Percentiles rank a stretch among this genome's conserved stretches.
These are phyloP conservation scores for Erinaceus europaeus DNA, from an alignment of 2,113 vertebrate genomes.

Conservation along the genomic window DNA sequence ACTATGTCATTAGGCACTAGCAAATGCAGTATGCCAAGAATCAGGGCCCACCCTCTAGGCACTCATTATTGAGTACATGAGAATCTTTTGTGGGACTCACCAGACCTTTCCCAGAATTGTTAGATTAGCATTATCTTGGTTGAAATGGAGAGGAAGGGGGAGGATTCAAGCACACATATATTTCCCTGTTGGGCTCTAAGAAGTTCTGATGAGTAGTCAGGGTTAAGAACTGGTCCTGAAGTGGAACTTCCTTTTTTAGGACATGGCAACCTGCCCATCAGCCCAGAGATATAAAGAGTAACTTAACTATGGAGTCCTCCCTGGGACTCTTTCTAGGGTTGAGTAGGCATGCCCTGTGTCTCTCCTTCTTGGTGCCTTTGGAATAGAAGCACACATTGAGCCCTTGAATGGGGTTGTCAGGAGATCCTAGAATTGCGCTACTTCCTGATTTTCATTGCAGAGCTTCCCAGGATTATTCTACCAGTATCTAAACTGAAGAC, in stretches of 20 bases:
- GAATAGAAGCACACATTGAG: background rate
- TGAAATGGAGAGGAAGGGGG: background rate
- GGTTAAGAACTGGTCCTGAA: background rate
- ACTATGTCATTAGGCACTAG: background rate
- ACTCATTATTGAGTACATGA: background rate
- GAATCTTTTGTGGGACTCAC: background rate
- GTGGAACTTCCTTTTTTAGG: background rate
- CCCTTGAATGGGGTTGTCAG: background rate
- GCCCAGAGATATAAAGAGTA: background rate
- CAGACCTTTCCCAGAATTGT: background rate
- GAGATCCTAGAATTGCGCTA: background rate
- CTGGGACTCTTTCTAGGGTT: background rate
- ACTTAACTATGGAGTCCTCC: background rate
- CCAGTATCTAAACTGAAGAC: slow-evolving; percentile 56
- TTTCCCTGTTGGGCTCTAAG: background rate
- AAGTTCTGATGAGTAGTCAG: background rate
- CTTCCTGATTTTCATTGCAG: slow-evolving; percentile 62
- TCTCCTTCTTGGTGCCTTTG: background rate
- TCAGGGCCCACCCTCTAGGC: background rate
- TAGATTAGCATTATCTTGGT: background rate
- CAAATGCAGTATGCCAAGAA: background rate
- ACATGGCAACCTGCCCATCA: background rate
- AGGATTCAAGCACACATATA: background rate
- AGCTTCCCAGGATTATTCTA: slow-evolving; percentile 4
- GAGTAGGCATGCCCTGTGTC: background rate